Evolutionary conservation across 1,140 invertebrate species (phyloP).

Genomic region (Condylostylus longicornis): DNA sequence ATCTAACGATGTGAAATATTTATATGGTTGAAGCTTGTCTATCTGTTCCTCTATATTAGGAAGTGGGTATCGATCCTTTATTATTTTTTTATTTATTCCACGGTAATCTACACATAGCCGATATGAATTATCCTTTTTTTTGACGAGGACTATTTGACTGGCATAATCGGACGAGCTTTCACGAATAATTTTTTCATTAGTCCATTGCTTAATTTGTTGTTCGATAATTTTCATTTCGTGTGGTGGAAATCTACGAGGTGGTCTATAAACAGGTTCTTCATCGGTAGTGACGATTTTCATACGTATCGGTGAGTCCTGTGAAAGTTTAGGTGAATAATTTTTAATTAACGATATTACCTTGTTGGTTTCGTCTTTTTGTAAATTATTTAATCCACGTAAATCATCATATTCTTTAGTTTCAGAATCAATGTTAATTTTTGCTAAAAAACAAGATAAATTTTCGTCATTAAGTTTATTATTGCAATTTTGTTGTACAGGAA

Average conservation of each 20-base stretch:
- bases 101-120: slow-evolving; percentile 17
- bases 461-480: too few relatives aligned
- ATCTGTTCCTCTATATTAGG: slow-evolving; percentile 13
- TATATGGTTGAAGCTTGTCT: slow-evolving; percentile 7
- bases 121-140: slow-evolving; percentile 14
- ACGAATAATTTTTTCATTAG: slow-evolving; percentile 3
- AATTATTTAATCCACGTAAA: too few relatives aligned
- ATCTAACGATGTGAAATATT: slow-evolving; percentile 16
- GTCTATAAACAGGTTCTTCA: not conserved
- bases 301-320: not conserved
- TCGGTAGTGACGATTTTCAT: not conserved
- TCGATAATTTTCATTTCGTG: slow-evolving; percentile 8
- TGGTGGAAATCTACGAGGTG: not conserved
- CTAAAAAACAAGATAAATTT: too few relatives aligned
- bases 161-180: slow-evolving; percentile 9
- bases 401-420: too few relatives aligned
- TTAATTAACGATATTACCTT: too few relatives aligned
- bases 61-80: slow-evolving; percentile 16
- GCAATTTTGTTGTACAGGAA: too few relatives aligned
- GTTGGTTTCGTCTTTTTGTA: too few relatives aligned
- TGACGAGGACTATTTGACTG: slow-evolving; percentile 19
- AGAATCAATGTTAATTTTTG: too few relatives aligned
- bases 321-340: not conserved
- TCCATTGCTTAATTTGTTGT: slow-evolving; percentile 9
- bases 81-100: slow-evolving; percentile 12